Conservation (phyloP, 1,140 invertebrate genomes). For the Drosophila grimshawi region DNA sequence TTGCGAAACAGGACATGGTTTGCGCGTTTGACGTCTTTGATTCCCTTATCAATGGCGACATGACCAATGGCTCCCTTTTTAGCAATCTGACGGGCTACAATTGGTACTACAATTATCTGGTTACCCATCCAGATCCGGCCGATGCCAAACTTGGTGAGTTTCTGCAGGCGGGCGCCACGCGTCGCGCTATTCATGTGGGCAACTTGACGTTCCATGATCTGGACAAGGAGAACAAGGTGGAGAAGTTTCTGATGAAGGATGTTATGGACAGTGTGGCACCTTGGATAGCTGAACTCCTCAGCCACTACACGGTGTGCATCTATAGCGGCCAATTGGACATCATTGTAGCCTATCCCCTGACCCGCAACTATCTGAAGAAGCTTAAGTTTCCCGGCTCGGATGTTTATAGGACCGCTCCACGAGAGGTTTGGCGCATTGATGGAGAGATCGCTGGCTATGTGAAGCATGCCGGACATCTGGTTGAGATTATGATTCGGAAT, state of each 20-base stretch:
- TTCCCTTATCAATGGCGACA: constrained; percentile 89
- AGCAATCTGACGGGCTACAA: constrained; percentile 91
- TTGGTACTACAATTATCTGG: constrained; percentile 92
- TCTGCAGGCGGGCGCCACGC: constrained; percentile 86
- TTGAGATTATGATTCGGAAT: constrained; percentile 92
- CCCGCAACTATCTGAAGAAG: constrained; percentile 89
- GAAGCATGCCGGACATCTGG: constrained; percentile 89
- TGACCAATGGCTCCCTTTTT: constrained; percentile 88
- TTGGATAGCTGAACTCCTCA: constrained; percentile 89
- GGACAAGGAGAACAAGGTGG: constrained; percentile 86
- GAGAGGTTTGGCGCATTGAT: constrained; percentile 89
- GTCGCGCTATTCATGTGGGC: constrained; percentile 93
- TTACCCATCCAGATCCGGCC: constrained; percentile 85
- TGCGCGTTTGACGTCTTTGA: constrained; percentile 90
- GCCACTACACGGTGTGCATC: constrained; percentile 88
- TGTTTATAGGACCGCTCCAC: constrained; percentile 87
- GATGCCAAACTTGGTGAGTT: constrained; percentile 85
- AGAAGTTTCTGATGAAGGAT: constrained; percentile 90
- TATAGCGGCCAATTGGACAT: constrained; percentile 95
- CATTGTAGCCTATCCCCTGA: constrained; percentile 92
- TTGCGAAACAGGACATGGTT: constrained; percentile 87
- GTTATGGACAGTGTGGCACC: constrained; percentile 93
- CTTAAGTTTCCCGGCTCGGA: constrained; percentile 89
- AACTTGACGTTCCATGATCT: constrained; percentile 88
- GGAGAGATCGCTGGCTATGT: constrained; percentile 91